These are phyloP conservation scores for Ceyx melanurus DNA, from an alignment of 2,113 vertebrate species.

Conservation along the genomic window DNA sequence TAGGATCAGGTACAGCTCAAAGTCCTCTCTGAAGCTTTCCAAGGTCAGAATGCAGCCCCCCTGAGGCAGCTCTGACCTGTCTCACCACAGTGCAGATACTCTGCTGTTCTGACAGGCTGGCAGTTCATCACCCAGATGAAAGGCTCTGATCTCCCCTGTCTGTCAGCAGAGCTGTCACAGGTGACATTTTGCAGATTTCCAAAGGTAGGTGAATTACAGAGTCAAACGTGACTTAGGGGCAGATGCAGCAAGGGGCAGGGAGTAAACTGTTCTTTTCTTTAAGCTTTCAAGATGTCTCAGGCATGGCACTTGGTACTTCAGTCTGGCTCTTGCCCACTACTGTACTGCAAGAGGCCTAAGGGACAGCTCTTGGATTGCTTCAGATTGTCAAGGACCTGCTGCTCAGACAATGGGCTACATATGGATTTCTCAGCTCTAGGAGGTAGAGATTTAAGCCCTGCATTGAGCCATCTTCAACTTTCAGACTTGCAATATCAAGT, in stretches of 20 bases:
- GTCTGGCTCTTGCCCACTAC: neutral
- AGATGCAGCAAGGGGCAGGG: conserved; percentile 2
- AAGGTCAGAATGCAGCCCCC: conserved; percentile 37
- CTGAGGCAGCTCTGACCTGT: conserved; percentile 26
- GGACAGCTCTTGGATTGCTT: conserved; percentile 10
- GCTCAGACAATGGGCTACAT: neutral
- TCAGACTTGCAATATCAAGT: neutral
- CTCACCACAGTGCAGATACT: conserved; percentile 1
- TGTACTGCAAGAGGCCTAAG: neutral
- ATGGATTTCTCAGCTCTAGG: neutral
- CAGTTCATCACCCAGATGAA: conserved; percentile 63
- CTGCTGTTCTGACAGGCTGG: conserved; percentile 28
- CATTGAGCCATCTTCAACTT: neutral
- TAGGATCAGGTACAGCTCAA: neutral
- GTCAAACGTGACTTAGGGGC: conserved; percentile 39
- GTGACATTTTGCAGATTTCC: conserved; percentile 56
- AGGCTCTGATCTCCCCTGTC: conserved; percentile 29
- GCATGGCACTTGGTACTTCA: neutral
- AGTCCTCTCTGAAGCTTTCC: neutral
- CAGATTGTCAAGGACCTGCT: neutral
- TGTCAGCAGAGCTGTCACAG: conserved; percentile 63
- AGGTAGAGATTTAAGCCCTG: neutral
- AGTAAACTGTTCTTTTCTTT: neutral
- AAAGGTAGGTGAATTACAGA: conserved; percentile 54
- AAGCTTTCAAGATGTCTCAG: neutral